A percentile compares a stretch with the other conserved stretches of the same genome.
phyloP scores from a whole-genome alignment of 1,140 invertebrate species.

The Caenorhabditis inopinata region DNA sequence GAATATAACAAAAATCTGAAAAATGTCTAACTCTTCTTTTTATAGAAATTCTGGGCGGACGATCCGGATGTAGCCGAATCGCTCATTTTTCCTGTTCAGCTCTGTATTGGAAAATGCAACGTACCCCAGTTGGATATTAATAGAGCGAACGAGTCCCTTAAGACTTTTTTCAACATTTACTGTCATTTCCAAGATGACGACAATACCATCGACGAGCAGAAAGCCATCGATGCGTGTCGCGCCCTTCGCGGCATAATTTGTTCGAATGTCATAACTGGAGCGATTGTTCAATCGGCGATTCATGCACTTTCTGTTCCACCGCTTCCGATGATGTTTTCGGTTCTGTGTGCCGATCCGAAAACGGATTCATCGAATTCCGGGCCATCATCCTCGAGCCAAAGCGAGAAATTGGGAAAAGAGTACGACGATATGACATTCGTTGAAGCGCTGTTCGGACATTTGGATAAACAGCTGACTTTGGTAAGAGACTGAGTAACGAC shows the following conservation, averaged over 20 bases:
- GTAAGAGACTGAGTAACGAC: too few relatives aligned
- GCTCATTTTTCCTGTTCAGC: not conserved
- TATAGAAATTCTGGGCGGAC: not conserved
- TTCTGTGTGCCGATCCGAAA: not conserved
- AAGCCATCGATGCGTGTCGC: not conserved
- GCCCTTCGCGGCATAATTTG: not conserved
- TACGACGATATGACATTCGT: not conserved
- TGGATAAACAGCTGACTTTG: not conserved
- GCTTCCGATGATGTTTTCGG: not conserved
- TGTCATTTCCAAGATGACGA: not conserved
- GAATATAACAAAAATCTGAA: too few relatives aligned
- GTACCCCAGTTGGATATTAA: not conserved
- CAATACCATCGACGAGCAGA: not conserved
- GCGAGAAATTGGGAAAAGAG: not conserved
- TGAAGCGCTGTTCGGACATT: not conserved
- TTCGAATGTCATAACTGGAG: not conserved
- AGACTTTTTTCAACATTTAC: constrained; percentile 33
- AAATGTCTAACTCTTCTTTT: too few relatives aligned
- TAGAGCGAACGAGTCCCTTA: not conserved
- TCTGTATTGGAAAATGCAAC: not conserved
- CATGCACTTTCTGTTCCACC: not conserved
- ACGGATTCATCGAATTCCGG: too few relatives aligned
- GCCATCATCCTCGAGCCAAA: too few relatives aligned
- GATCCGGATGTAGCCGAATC: not conserved
- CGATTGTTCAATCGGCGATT: not conserved